A percentile compares a stretch with the other conserved stretches of the same genome.
Evolutionary conservation across 1,140 invertebrate species (phyloP).

Genomic region (Carcinoscorpius rotundicauda): DNA sequence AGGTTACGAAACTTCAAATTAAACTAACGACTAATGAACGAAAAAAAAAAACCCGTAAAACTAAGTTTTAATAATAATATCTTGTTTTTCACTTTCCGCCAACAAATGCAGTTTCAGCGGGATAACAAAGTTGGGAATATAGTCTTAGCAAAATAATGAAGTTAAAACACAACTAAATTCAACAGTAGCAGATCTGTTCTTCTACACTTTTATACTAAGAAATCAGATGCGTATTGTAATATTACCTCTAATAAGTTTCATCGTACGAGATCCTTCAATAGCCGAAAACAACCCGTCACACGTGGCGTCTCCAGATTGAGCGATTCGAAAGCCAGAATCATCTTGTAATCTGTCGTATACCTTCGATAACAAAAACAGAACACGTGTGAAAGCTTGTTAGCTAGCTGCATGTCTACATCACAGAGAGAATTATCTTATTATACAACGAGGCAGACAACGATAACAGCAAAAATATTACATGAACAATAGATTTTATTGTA

Average conservation of each 20-base stretch:
- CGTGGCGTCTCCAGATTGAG: constrained; percentile 75
- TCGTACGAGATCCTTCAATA: constrained; percentile 57
- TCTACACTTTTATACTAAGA: no score
- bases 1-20: no score
- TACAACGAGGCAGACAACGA: no score
- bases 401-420: no score
- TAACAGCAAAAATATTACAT: no score
- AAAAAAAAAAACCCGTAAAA: no score
- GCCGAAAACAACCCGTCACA: constrained; percentile 73
- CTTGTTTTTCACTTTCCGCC: not conserved
- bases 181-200: not conserved
- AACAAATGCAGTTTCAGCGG: not conserved
- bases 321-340: constrained; percentile 52
- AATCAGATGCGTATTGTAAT: no score
- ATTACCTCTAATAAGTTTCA: constrained; percentile 56
- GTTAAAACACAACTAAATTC: not conserved
- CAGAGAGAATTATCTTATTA: no score
- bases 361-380: not conserved
- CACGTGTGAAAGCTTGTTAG: no score
- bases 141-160: not conserved
- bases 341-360: constrained; percentile 25
- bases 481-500: no score
- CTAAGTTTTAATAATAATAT: constrained; percentile 1
- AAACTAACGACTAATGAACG: no score
- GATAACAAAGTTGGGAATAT: not conserved